Base-by-base conservation (phyloP, 37 sponge, comb jelly and placozoan genomes). In the Oscarella lobularis region DNA sequence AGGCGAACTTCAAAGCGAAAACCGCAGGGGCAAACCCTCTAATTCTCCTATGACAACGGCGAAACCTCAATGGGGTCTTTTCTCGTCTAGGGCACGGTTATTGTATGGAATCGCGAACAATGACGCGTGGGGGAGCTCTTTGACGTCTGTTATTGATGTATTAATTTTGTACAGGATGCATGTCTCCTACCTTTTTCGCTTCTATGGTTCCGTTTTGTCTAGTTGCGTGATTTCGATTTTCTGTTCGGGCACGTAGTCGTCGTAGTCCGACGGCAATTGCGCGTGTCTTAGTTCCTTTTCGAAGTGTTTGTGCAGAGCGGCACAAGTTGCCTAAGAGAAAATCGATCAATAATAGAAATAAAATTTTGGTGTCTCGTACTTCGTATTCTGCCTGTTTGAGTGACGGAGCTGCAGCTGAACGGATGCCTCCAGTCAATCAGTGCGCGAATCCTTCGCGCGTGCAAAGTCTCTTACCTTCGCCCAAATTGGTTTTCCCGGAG, bases 351-450 rank as follows among this genome's bases (percentile, higher is more conserved):
- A n/a, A n/a, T n/a, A n/a, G n/a, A n/a, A n/a, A n/a, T n/a, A n/a
- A n/a, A n/a, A n/a, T n/a, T n/a, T n/a, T n/a, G n/a, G n/a, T n/a
- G 73, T 35, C 14, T n/a, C 73, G 14, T 20, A 70, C 73, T 14
- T 87, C 95, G 31, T 67, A 66, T 73, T 86, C 86, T 2, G 95
- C 95, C 6, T 88, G 65, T 67, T 82, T 74, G 1, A 91, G 66
- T 0, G 92, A 90, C 20, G 86, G 84, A 0, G 90, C 95, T 35
- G 66, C 69, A 3, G 91, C 95, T 70, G 37, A 9, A 70, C 14
- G 20, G 14, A n/a, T n/a, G n/a, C n/a, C n/a, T n/a, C n/a, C n/a
- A n/a, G n/a, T n/a, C n/a, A n/a, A n/a, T n/a, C n/a, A n/a, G n/a
- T n/a, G n/a, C n/a, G n/a, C n/a, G n/a, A n/a, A n/a, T n/a, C n/a